phyloP scores from a whole-genome alignment of 2,888 invertebrate genomes.

The Synanthedon vespiformis region DNA sequence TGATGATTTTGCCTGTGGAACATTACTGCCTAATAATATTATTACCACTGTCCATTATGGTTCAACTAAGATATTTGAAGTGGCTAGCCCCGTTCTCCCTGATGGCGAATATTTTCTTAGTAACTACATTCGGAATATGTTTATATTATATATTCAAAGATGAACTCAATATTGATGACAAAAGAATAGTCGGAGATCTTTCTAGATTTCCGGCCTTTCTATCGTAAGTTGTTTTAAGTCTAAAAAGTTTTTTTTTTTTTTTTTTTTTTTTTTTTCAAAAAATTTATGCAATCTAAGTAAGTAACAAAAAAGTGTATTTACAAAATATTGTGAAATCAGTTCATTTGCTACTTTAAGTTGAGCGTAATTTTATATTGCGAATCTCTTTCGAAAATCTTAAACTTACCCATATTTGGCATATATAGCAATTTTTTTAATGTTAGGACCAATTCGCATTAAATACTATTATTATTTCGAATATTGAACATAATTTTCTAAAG shows the following conservation, averaged over 20 bases:
- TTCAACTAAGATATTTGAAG: conserved; percentile 79
- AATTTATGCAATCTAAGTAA: no score
- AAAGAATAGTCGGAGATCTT: conserved; percentile 63
- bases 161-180: conserved; percentile 47
- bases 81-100: conserved; percentile 90
- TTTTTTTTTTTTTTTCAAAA: no score
- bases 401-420: no score
- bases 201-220: conserved; percentile 86
- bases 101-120: conserved; percentile 84
- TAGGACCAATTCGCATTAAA: no score
- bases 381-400: no score
- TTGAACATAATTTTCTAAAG: no score
- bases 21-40: conserved; percentile 50
- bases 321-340: no score
- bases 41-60: conserved; percentile 46
- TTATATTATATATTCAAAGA: conserved; percentile 82
- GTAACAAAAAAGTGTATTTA: neutral
- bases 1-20: conserved; percentile 33
- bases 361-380: no score
- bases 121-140: conserved; percentile 82
- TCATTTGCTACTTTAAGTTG: no score
- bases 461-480: no score
- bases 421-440: no score
- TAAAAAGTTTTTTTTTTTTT: no score
- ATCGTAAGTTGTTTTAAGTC: conserved; percentile 44